These are phyloP conservation scores for Tachuris rubrigastra DNA, from an alignment of 2,113 vertebrate genomes.

Conservation along the genomic window DNA sequence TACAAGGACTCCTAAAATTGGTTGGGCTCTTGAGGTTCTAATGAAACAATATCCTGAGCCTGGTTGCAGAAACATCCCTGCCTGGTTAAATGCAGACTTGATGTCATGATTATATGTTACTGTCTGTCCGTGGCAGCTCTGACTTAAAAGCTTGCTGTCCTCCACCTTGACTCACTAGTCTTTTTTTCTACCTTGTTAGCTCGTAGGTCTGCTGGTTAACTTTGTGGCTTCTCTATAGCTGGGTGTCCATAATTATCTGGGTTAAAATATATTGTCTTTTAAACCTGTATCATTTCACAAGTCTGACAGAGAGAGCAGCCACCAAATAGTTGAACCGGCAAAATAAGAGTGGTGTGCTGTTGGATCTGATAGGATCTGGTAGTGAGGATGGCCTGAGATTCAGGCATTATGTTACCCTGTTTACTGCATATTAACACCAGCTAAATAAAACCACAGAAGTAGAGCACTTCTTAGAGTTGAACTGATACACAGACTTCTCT, in stretches of 20 bases:
- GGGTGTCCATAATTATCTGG: not conserved
- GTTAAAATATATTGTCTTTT: not conserved
- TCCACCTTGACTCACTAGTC: not conserved
- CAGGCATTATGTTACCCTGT: not conserved
- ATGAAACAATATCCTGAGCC: not conserved
- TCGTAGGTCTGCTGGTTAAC: not conserved
- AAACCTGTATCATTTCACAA: not conserved
- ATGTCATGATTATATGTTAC: not conserved
- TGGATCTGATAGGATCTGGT: not conserved
- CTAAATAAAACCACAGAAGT: not conserved
- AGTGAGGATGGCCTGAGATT: not conserved
- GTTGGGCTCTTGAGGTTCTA: not conserved
- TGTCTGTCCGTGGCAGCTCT: not conserved
- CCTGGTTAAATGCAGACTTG: not conserved
- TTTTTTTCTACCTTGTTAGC: not conserved
- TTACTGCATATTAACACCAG: not conserved
- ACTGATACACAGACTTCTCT: not conserved
- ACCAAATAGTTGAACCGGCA: not conserved
- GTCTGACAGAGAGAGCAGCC: not conserved
- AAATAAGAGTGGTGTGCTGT: not conserved
- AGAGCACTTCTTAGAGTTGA: not conserved
- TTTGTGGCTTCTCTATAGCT: not conserved
- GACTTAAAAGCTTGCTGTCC: not conserved
- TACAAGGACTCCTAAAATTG: not conserved
- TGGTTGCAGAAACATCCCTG: not conserved